Base-by-base conservation (phyloP, 2,888 invertebrate genomes). In the Strigamia maritima region DNA sequence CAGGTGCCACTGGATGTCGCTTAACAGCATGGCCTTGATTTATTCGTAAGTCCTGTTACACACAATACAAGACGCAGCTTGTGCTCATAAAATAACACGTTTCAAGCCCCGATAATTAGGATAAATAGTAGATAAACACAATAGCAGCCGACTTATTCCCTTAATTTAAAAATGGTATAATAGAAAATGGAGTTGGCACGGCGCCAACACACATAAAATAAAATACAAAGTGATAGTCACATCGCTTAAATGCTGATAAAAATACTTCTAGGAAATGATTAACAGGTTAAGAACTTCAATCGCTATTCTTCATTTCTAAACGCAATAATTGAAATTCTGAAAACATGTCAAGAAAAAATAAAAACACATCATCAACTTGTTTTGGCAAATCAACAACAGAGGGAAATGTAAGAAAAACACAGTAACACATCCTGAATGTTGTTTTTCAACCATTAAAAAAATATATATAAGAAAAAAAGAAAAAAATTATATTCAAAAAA, bases 31-130 rank as follows among this genome's bases (percentile, higher is more conserved):
- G 70, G 70, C 70, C 70, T 70, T 70, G 70, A 70, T 70, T 70
- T 70, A 70, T 70, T 70, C 70, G 70, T 70, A 26, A 28, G 70
- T 70, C 70, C 70, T 70, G 70, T 70, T 70, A 70, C 70, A 70
- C 70, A 70, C 70, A 70, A 70, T 28, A 28, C 70, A 70, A 70
- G 70, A 70, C 70, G 70, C 70, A 70, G 70, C 70, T 70, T 70
- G 70, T 70, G 70, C 70, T 70, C 70, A 70, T 70, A 70, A 70
- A 70, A 70, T 70, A 70, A 70, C 70, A 70, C 70, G 70, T 70
- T 70, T 70, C 70, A 70, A 70, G 70, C 70, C 70, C 70, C n/a
- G 70, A 70, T 70, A 70, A 70, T 70, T 70, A 70, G 70, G 70
- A 70, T 70, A 70, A 70, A 70, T 70, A 70, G 70, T 70, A 70